phyloP scores from a whole-genome alignment of 2,797 vertebrate species.

The Tarsius wallacei region DNA sequence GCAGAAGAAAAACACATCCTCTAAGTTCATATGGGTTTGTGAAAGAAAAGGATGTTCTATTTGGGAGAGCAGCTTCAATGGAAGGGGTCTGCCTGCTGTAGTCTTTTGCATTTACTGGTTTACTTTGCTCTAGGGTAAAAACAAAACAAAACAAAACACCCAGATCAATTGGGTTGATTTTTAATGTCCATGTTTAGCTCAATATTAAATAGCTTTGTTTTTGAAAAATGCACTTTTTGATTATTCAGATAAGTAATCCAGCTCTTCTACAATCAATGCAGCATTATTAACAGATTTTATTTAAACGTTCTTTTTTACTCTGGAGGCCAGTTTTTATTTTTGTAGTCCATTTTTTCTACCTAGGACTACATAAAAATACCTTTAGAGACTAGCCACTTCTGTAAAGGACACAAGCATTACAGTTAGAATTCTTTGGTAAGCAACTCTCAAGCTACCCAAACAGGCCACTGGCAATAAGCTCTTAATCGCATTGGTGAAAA shows the following conservation, averaged over 20 bases:
- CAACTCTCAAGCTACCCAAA: background rate
- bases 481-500: background rate
- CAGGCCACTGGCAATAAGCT: background rate
- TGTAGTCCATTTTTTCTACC: background rate
- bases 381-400: background rate
- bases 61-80: background rate
- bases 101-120: background rate
- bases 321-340: background rate
- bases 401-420: background rate
- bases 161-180: background rate
- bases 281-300: slow-evolving; percentile 45
- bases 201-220: slow-evolving; percentile 47
- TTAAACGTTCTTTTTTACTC: slow-evolving; percentile 16
- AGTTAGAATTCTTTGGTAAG: background rate
- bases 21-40: background rate
- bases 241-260: background rate
- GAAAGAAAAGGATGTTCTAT: background rate
- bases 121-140: background rate
- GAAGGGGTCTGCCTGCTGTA: background rate
- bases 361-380: background rate
- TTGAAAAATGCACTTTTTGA: background rate
- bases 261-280: background rate
- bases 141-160: background rate
- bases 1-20: background rate
- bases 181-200: background rate